These are phyloP conservation scores for Athrips mouffetella DNA, from an alignment of 2,888 invertebrate genomes.

Conservation along the genomic window DNA sequence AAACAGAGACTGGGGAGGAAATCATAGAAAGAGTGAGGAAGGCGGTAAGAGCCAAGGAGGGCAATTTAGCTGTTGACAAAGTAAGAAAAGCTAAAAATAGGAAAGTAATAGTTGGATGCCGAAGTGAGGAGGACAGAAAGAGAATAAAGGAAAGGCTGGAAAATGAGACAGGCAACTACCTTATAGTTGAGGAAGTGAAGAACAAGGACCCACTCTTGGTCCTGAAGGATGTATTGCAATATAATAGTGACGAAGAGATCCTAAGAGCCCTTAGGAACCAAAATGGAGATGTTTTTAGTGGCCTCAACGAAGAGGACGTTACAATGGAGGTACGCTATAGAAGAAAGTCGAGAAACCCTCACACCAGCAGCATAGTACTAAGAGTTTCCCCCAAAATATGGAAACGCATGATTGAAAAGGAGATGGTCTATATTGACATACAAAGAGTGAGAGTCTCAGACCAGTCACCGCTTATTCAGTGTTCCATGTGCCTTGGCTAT, in stretches of 20 bases:
- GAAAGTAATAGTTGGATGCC: slow-evolving; percentile 18
- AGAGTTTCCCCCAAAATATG: neutral
- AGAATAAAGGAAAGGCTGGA: neutral
- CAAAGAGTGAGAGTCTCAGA: neutral
- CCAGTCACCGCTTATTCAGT: slow-evolving; percentile 2
- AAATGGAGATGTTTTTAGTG: neutral
- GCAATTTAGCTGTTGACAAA: slow-evolving; percentile 10
- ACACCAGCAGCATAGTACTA: neutral
- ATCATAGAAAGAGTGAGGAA: slow-evolving; percentile 13
- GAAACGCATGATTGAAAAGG: neutral
- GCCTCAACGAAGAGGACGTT: neutral
- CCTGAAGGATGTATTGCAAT: slow-evolving; percentile 1
- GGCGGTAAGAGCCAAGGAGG: slow-evolving; percentile 14
- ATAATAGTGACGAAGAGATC: neutral
- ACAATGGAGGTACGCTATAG: neutral
- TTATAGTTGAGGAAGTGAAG: slow-evolving; percentile 12
- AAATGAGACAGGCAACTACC: neutral
- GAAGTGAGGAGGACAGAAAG: slow-evolving; percentile 7
- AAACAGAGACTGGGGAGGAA: slow-evolving; percentile 10
- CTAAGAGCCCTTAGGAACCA: neutral
- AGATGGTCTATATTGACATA: neutral
- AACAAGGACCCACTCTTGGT: slow-evolving; percentile 18
- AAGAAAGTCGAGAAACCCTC: neutral
- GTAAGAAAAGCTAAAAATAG: slow-evolving; percentile 18
- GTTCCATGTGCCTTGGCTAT: too few relatives aligned